A percentile compares a stretch with the other conserved stretches of the same genome.
These are phyloP conservation scores for Cerceris rybyensis DNA, from an alignment of 2,888 invertebrate species.

Conservation along the genomic window DNA sequence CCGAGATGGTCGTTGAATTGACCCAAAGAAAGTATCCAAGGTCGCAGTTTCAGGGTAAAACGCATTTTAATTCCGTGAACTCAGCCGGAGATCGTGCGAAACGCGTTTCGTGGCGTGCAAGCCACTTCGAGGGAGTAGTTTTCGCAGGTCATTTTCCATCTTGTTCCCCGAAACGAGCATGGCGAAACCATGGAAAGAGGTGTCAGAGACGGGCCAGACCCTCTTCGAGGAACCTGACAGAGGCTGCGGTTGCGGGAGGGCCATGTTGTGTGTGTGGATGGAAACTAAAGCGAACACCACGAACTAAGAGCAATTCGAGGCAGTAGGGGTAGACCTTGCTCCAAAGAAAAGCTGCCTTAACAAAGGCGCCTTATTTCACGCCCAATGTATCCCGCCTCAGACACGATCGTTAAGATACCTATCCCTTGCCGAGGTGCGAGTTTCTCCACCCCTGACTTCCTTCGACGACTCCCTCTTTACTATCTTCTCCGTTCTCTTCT, in stretches of 20 bases:
- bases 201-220: conserved; percentile 42
- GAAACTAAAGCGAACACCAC: conserved; percentile 38
- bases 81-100: background rate
- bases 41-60: too few relatives aligned
- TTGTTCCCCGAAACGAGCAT: conserved; percentile 40
- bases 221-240: conserved; percentile 42
- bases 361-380: conserved; percentile 77
- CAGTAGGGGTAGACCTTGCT: conserved; percentile 34
- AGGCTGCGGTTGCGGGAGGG: conserved; percentile 53
- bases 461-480: conserved; percentile 16
- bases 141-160: conserved; percentile 25
- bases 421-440: conserved; percentile 69
- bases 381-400: conserved; percentile 75
- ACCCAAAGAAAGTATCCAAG: too few relatives aligned
- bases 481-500: conserved; percentile 9
- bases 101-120: background rate
- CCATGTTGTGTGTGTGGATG: conserved; percentile 19
- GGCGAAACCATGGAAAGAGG: conserved; percentile 33
- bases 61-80: conserved; percentile 6
- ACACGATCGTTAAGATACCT: conserved; percentile 79
- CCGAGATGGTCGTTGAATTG: too few relatives aligned
- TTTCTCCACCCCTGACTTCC: conserved; percentile 41
- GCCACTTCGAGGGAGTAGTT: conserved; percentile 15
- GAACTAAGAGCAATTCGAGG: conserved; percentile 3
- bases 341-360: conserved; percentile 68